Percentiles rank a stretch among this genome's conserved stretches.
phyloP scores from a whole-genome alignment of 2,113 vertebrate genomes.

The Climacteris rufus region DNA sequence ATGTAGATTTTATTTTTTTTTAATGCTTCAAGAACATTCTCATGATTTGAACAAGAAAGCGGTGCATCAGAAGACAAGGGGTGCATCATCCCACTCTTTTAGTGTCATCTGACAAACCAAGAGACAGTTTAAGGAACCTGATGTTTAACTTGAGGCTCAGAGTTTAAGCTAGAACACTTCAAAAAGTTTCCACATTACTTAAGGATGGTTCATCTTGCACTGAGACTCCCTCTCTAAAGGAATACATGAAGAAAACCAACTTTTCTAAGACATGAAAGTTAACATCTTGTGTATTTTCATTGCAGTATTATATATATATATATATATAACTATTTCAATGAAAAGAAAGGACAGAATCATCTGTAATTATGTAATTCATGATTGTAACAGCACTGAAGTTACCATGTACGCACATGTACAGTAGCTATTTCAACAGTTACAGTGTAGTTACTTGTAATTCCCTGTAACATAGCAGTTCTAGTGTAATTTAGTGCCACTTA shows the following conservation, averaged over 20 bases:
- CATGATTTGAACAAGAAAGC: conserved; percentile 23
- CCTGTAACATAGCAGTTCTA: conserved; percentile 82
- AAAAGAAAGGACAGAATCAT: conserved; percentile 71
- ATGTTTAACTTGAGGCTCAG: conserved; percentile 52
- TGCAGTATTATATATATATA: conserved; percentile 66
- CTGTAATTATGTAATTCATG: conserved; percentile 80
- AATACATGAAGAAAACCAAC: conserved; percentile 54
- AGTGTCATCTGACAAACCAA: conserved; percentile 68
- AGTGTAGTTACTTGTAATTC: conserved; percentile 79
- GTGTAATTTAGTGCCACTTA: conserved; percentile 87
- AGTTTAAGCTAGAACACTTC: conserved; percentile 63
- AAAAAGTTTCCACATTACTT: conserved; percentile 51
- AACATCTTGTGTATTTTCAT: conserved; percentile 76
- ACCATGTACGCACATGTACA: conserved; percentile 76
- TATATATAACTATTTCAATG: conserved; percentile 66
- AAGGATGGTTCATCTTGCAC: conserved; percentile 64
- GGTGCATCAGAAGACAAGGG: conserved; percentile 39
- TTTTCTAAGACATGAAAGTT: conserved; percentile 70
- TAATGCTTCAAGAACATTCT: conserved; percentile 26
- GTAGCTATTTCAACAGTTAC: conserved; percentile 69
- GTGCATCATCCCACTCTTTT: conserved; percentile 67
- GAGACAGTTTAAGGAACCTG: conserved; percentile 67
- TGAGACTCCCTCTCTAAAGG: conserved; percentile 64
- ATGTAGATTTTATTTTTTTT: not conserved
- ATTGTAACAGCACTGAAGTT: conserved; percentile 76